Percentiles rank a stretch among this genome's conserved stretches.
These are phyloP conservation scores for Oedothorax gibbosus DNA, from an alignment of 1,140 invertebrate species.

Conservation along the genomic window DNA sequence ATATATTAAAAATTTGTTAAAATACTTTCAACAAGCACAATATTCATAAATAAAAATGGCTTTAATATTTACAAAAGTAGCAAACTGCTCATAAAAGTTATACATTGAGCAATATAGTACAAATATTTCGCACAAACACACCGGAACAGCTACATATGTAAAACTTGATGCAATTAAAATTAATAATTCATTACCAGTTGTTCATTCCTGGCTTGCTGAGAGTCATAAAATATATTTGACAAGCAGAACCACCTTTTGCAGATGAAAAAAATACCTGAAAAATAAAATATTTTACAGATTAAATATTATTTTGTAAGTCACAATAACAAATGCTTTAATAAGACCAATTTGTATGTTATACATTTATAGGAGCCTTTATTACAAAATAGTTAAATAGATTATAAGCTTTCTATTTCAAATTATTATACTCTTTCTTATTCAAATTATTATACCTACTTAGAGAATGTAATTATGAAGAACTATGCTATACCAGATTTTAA, in stretches of 20 bases:
- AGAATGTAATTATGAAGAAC: too few relatives aligned
- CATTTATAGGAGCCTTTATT: too few relatives aligned
- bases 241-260: conserved; percentile 97
- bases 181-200: conserved; percentile 83
- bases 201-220: conserved; percentile 99
- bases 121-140: conserved; percentile 56
- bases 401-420: too few relatives aligned
- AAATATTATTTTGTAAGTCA: conserved; percentile 13
- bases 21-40: conserved; percentile 61
- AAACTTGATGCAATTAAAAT: conserved; percentile 57
- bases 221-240: conserved; percentile 99
- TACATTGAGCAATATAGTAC: conserved; percentile 58
- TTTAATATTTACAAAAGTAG: conserved; percentile 62
- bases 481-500: too few relatives aligned
- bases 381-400: too few relatives aligned
- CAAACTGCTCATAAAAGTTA: conserved; percentile 58
- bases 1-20: conserved; percentile 60
- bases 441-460: too few relatives aligned
- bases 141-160: conserved; percentile 50
- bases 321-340: neutral
- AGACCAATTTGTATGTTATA: too few relatives aligned
- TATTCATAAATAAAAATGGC: conserved; percentile 58
- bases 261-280: conserved; percentile 97
- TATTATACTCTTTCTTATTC: too few relatives aligned
- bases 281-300: conserved; percentile 20